Evolutionary conservation across 37 sponge, comb jelly and placozoan genomes (phyloP), one percentile per base, ranked within the genome.

Genomic region (Amphimedon queenslandica): DNA sequence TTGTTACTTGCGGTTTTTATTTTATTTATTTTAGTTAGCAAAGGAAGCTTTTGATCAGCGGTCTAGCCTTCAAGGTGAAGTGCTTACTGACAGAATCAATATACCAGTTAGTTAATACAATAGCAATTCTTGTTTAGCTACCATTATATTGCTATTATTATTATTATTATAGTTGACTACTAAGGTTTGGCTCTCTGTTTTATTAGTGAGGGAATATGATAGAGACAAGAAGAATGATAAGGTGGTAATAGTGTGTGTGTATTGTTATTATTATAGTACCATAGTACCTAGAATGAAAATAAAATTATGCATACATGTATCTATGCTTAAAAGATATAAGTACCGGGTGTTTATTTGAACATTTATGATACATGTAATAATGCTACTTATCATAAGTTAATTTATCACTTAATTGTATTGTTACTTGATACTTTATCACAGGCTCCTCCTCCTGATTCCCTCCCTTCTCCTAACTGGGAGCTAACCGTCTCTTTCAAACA

Each of bases 401-500:
- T n/a, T n/a, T n/a, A n/a, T n/a, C 21, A 29, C 28, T 64, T 30
- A 4, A 35, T 21, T 4, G 2, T 29, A 11, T 2, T 34, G 8
- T 47, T 47, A 24, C 20, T 25, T 20, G 13, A 42, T 57, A 18
- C 47, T 29, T 66, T 40, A 27, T 40, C 70, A 13, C 13, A 47
- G 53, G 8, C 13, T 18, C 53, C 53, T 47, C 13, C 13, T 60
- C 24, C 42, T 18, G 10, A 69, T 3, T 8, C 58, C 51, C 77
- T 83, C 4, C 84, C 85, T 25, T 42, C 51, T 1, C 75, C 79
- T 21, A 73, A 73, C 57, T 88, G 89, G 89, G 75, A 74, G 10
- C 70, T 88, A 23, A 69, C 79, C 8, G 89, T 88, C 30, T 47
- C 84, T 24, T 72, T 82, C 43, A 88, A 88, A 68, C 81, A 83